A percentile compares a stretch with the other conserved stretches of the same genome.
Conservation (phyloP, 2,797 vertebrate genomes). For the Todus mexicanus region DNA sequence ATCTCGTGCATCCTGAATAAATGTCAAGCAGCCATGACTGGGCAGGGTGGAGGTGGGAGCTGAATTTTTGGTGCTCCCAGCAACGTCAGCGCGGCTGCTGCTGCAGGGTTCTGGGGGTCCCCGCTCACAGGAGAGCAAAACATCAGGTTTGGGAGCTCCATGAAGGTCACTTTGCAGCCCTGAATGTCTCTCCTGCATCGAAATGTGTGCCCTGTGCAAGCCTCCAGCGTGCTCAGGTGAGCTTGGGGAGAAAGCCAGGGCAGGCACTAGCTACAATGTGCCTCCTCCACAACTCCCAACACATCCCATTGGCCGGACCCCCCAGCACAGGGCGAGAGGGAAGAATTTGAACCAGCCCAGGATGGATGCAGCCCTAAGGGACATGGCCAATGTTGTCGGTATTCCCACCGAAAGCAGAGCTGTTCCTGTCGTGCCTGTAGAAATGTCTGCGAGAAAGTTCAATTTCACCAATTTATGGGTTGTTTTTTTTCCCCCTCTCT, state of each 20-base stretch:
- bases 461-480: not conserved
- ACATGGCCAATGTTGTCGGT: rapidly evolving
- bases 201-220: not conserved
- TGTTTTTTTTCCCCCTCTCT: not conserved
- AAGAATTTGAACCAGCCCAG: not conserved
- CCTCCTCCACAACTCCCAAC: not conserved
- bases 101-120: not conserved
- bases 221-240: not conserved
- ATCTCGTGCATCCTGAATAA: not conserved
- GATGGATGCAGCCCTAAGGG: too few relatives aligned
- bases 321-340: not conserved
- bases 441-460: not conserved
- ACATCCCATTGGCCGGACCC: not conserved
- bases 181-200: not conserved
- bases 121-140: not conserved
- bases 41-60: not conserved
- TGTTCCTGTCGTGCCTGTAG: rapidly evolving
- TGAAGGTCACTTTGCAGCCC: not conserved
- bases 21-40: not conserved
- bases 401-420: rapidly evolving
- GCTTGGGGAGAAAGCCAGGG: not conserved
- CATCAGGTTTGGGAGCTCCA: not conserved
- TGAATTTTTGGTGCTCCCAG: not conserved
- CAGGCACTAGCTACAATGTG: not conserved
- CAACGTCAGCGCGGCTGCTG: not conserved